Evolutionary conservation across 2,888 invertebrate species (phyloP).

Genomic region (Drosophila nr. perissopoda): DNA sequence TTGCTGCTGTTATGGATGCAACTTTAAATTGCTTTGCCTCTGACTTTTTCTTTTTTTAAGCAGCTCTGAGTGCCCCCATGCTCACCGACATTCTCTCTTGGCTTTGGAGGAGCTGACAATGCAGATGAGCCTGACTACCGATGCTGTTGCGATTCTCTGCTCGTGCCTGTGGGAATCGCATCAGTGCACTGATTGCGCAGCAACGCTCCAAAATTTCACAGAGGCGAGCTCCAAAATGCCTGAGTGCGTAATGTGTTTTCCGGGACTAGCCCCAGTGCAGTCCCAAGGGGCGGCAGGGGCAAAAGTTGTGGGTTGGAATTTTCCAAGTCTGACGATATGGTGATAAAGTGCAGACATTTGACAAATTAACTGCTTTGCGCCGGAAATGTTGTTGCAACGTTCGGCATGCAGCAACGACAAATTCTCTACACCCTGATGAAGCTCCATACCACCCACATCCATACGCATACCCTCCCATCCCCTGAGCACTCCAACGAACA

Average conservation of each 20-base stretch:
- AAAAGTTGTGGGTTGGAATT: neutral
- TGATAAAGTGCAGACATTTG: conserved; percentile 82
- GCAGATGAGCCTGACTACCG: conserved; percentile 62
- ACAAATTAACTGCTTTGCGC: conserved; percentile 80
- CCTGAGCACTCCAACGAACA: conserved; percentile 2
- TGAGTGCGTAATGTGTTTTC: conserved; percentile 80
- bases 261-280: conserved; percentile 30
- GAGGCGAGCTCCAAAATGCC: conserved; percentile 67
- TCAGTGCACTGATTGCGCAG: conserved; percentile 79
- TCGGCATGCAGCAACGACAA: conserved; percentile 43
- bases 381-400: conserved; percentile 75
- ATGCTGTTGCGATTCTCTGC: conserved; percentile 15
- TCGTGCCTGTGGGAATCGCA: conserved; percentile 73
- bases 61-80: conserved; percentile 24
- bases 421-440: conserved; percentile 2
- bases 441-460: too few relatives aligned
- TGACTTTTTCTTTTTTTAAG: conserved; percentile 64
- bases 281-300: neutral
- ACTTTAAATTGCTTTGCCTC: conserved; percentile 77
- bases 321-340: conserved; percentile 65
- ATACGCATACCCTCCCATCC: neutral
- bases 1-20: conserved; percentile 73
- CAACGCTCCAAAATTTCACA: conserved; percentile 79
- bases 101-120: conserved; percentile 54
- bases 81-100: neutral